Evolutionary conservation across 2,113 vertebrate species (phyloP), one percentile per base, ranked within the genome.

Genomic region (Harpagus bidentatus): DNA sequence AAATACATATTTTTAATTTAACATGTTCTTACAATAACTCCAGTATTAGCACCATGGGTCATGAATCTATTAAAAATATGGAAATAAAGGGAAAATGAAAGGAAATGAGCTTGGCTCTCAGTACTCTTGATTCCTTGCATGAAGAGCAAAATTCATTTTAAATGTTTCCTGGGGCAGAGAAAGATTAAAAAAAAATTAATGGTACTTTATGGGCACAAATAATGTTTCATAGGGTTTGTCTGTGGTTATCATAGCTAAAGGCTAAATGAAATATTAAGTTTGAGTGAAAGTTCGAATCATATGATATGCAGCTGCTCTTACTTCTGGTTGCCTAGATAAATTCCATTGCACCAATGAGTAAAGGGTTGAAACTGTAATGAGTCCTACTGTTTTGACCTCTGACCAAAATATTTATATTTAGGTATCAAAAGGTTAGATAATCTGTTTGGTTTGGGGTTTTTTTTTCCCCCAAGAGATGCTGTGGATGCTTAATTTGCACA

Each of bases 151-250:
- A 97, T 95, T 97, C 93, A 96, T 96, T 72, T 97, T 95, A 97
- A 97, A 83, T 72, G 77, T 94, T 97, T 98, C 97, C 96, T 88
- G 55, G 48, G 94, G 97, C 96, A 96, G 38, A 95, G 28, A 95
- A 97, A 97, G 93, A 98, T 97, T 96, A 98, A 97, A 98, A 98
- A 93, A 97, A 98, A 98, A 98, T 97, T 96, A 97, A 98, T 98
- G 93, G 82, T 90, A 96, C 70, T 94, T 47, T 91, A 55, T 3
- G 9, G 91, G 88, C 80, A 94, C 59, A 97, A 97, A 96, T 82
- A 97, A 91, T 2, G 25, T 93, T 98, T 96, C 81, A 47, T 16
- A 83, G 80, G 85, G 59, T 93, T 92, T 95, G 82, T 95, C 85
- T 90, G 48, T 93, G 85, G 83, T 95, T 94, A 96, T 82, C 40